These are phyloP conservation scores for Apamea monoglypha DNA, from an alignment of 2,888 invertebrate genomes.

Conservation along the genomic window DNA sequence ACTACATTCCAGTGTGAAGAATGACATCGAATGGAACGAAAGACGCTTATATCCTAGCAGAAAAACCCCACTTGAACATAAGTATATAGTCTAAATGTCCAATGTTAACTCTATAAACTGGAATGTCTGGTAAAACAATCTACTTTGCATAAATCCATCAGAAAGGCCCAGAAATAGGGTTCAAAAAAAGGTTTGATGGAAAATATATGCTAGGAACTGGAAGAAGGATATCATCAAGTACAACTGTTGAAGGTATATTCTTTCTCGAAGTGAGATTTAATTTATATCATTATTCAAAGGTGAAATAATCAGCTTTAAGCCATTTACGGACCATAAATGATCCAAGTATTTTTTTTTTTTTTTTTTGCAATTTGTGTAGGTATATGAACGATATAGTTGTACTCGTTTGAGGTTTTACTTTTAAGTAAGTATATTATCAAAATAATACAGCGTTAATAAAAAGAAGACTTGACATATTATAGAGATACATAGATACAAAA, in stretches of 20 bases:
- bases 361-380: not conserved
- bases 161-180: constrained; percentile 36
- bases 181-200: not conserved
- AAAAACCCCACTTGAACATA: not conserved
- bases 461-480: not conserved
- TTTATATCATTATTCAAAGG: not conserved
- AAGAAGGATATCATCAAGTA: constrained; percentile 14
- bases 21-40: not conserved
- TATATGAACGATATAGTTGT: constrained; percentile 21
- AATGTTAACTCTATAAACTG: constrained; percentile 14
- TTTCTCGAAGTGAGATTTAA: not conserved
- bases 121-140: constrained; percentile 27
- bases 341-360: not conserved
- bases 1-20: constrained; percentile 21
- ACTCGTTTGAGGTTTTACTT: not conserved
- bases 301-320: not conserved
- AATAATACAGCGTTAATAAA: not conserved
- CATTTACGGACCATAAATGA: not conserved
- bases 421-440: not conserved
- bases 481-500: not conserved
- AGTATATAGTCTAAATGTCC: not conserved
- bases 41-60: not conserved
- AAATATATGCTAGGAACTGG: constrained; percentile 26
- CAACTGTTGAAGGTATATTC: not conserved
- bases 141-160: constrained; percentile 52